Conservation (phyloP, 2,888 invertebrate species). For the Euclidia mi region DNA sequence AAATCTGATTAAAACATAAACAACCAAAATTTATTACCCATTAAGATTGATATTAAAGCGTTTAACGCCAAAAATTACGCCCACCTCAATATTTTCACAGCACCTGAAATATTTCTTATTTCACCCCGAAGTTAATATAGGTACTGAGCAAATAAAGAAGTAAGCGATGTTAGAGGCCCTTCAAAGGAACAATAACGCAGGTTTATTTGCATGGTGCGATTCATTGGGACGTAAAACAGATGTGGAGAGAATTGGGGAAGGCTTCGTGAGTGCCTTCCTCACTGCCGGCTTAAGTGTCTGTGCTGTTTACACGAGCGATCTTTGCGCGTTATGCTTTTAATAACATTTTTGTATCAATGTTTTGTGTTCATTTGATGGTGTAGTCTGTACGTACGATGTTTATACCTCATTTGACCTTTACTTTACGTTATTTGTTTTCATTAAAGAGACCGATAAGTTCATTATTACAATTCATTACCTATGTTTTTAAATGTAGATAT, state of each 20-base stretch:
- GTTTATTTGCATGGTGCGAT: constrained; percentile 81
- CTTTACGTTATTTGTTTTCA: too few relatives aligned
- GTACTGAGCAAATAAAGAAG: constrained; percentile 62
- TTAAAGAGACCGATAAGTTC: too few relatives aligned
- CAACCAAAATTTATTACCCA: too few relatives aligned
- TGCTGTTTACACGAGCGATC: constrained; percentile 14
- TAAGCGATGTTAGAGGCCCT: constrained; percentile 64
- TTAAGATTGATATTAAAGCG: too few relatives aligned
- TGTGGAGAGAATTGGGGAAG: constrained; percentile 77
- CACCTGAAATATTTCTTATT: constrained; percentile 37
- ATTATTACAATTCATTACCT: too few relatives aligned
- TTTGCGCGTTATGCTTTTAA: constrained; percentile 9
- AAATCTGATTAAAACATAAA: too few relatives aligned
- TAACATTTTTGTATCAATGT: constrained; percentile 5
- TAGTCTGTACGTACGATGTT: too few relatives aligned
- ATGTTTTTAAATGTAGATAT: too few relatives aligned
- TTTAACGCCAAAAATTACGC: too few relatives aligned
- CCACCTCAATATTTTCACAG: neutral
- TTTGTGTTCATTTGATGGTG: constrained; percentile 1
- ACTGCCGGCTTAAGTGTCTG: constrained; percentile 33
- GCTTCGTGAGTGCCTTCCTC: constrained; percentile 67
- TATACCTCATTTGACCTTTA: neutral
- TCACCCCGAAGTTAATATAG: constrained; percentile 49
- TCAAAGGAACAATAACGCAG: constrained; percentile 77
- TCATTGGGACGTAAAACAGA: constrained; percentile 82